A percentile compares a stretch with the other conserved stretches of the same genome.
Conservation (phyloP, 2,888 invertebrate species). For the Drosophila planitibia region DNA sequence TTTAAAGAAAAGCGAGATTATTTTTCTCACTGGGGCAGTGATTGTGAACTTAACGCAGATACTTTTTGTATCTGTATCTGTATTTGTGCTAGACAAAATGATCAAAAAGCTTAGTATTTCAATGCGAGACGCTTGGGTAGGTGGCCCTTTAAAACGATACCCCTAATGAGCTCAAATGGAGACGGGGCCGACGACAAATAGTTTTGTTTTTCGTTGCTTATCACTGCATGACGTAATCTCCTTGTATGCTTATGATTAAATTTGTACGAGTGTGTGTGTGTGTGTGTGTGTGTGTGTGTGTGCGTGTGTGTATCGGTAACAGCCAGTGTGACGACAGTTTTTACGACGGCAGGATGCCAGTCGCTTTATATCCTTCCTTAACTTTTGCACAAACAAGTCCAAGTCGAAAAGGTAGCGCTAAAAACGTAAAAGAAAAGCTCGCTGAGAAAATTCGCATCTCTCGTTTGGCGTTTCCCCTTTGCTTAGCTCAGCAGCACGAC, state of each 20-base stretch:
- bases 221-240: constrained; percentile 72
- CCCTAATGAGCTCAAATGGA: constrained; percentile 60
- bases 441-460: constrained; percentile 39
- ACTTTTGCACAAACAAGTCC: constrained; percentile 78
- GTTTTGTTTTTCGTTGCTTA: constrained; percentile 73
- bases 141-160: constrained; percentile 29
- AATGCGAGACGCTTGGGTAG: not conserved
- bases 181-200: constrained; percentile 57
- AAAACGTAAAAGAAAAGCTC: constrained; percentile 25
- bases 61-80: constrained; percentile 13
- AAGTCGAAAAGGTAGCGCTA: constrained; percentile 74
- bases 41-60: constrained; percentile 20
- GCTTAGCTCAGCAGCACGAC: constrained; percentile 50
- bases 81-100: constrained; percentile 23
- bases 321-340: constrained; percentile 76
- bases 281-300: constrained; percentile 21
- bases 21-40: not conserved
- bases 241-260: constrained; percentile 77
- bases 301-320: constrained; percentile 50
- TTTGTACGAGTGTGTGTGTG: constrained; percentile 39
- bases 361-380: constrained; percentile 78
- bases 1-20: constrained; percentile 26
- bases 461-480: constrained; percentile 40
- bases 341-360: constrained; percentile 78
- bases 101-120: not conserved